Evolutionary conservation across 2,113 vertebrate species (phyloP), one percentile per base, ranked within the genome.

Genomic region (Ivindomyrus marchei): DNA sequence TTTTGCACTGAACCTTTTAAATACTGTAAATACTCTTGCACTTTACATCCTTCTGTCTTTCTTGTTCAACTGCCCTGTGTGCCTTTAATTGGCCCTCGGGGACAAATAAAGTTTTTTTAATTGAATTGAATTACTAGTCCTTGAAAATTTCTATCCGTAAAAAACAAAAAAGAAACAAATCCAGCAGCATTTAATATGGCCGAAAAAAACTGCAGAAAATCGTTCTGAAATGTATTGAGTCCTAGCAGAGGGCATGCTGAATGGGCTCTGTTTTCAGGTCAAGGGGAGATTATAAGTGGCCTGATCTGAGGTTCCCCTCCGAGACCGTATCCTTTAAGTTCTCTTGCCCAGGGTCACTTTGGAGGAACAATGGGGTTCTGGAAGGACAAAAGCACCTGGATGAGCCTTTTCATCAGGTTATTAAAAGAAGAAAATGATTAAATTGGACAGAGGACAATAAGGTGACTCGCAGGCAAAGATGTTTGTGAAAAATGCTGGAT

Each of bases 351-450:
- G 21, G 19, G 93, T 94, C 91, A 90, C 86, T 56, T 53, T 56
- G 88, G 90, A 90, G 56, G n/a, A 9, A 80, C 21, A 66, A 56
- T 89, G 91, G 91, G 24, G 90, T 88, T 91, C 0, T 2, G 89
- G 74, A 62, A 56, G 6, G 31, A 70, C 85, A 50, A 80, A 80
- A 56, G 70, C 15, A 74, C 70, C 80, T 50, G 87, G 91, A 90
- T 83, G 89, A 90, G 88, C 85, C 90, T 42, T 87, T 89, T 93
- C 89, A 89, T 92, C 90, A 91, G 89, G 91, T 94, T 94, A 93
- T 94, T 94, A 93, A 92, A 92, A 92, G 92, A 92, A 92, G 93
- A 92, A 88, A 93, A 92, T 90, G 91, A 93, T 94, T 93, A 89
- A 89, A 85, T 42, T 80, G 91, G 92, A 93, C 92, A 93, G 91